phyloP scores from a whole-genome alignment of 2,888 invertebrate species.

The Andrena minutula region DNA sequence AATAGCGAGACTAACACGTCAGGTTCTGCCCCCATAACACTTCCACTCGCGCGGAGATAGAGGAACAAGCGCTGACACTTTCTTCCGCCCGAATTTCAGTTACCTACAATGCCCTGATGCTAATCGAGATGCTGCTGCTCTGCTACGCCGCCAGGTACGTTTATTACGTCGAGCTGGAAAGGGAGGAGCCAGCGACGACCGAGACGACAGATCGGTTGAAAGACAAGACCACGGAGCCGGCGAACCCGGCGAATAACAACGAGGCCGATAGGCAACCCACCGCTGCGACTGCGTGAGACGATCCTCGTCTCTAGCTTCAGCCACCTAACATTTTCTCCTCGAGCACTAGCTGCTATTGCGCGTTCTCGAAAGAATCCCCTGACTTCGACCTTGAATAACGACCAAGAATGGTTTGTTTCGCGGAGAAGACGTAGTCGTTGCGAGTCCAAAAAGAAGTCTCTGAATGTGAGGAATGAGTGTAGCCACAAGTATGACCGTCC shows the following conservation, averaged over 20 bases:
- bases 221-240: conserved; percentile 70
- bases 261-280: conserved; percentile 56
- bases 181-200: conserved; percentile 41
- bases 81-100: conserved; percentile 86
- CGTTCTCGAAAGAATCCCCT: neutral
- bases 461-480: neutral
- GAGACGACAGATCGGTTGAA: conserved; percentile 71
- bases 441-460: neutral
- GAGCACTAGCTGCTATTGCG: neutral
- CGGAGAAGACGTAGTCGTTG: neutral
- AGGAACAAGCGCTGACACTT: conserved; percentile 38
- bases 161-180: conserved; percentile 85
- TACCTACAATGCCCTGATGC: conserved; percentile 89
- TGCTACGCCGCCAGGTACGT: conserved; percentile 88
- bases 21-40: conserved; percentile 11
- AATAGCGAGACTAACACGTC: neutral
- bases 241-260: conserved; percentile 73
- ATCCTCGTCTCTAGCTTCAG: neutral
- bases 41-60: conserved; percentile 40
- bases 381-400: neutral
- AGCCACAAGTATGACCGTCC: neutral
- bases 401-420: neutral
- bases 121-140: conserved; percentile 90
- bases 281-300: conserved; percentile 32
- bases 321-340: neutral